Conservation (phyloP, 2,113 vertebrate species). For the Trogon surrucura region DNA sequence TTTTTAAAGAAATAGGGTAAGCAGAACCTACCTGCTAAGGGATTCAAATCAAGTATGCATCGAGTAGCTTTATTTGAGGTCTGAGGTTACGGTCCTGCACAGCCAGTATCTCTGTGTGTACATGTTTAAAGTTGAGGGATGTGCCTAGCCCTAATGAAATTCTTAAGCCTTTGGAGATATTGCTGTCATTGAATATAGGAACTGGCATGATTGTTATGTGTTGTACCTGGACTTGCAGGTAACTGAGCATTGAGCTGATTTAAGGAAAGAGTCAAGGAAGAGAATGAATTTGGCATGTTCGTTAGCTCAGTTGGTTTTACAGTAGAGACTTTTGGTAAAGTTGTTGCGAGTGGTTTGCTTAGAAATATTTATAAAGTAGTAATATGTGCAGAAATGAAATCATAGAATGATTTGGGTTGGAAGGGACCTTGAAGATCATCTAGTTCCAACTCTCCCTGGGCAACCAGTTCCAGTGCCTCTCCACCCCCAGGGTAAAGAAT, state of each 20-base stretch:
- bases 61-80: not conserved
- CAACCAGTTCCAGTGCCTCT: too few relatives aligned
- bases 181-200: not conserved
- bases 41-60: not conserved
- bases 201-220: not conserved
- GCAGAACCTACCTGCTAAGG: not conserved
- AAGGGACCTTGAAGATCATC: too few relatives aligned
- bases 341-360: not conserved
- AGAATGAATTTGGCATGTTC: not conserved
- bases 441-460: too few relatives aligned
- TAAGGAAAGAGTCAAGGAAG: not conserved
- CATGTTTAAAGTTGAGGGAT: not conserved
- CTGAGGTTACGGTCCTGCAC: not conserved
- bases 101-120: not conserved
- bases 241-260: not conserved
- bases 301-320: not conserved
- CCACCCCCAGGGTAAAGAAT: not conserved
- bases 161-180: not conserved
- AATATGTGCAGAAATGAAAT: not conserved
- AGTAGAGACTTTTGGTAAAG: not conserved
- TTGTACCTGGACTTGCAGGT: not conserved
- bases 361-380: not conserved
- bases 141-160: not conserved
- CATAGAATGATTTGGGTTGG: not conserved
- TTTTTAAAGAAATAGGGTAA: not conserved